A percentile compares a stretch with the other conserved stretches of the same genome.
Conservation (phyloP, 2,888 invertebrate species). For the Hemicrepidius hirtus region DNA sequence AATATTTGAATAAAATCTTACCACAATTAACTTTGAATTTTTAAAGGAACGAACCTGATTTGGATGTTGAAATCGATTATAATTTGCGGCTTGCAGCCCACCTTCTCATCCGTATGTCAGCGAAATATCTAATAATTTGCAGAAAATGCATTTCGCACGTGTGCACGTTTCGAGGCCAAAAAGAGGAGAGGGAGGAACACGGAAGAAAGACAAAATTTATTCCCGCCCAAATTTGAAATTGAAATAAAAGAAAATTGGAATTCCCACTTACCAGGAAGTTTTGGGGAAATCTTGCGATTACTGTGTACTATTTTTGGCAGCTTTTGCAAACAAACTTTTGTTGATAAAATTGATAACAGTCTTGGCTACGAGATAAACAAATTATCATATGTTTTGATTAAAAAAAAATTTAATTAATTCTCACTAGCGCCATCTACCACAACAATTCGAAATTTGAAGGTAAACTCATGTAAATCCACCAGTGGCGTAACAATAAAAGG, state of each 20-base stretch:
- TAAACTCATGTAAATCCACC: neutral
- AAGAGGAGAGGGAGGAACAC: conserved; percentile 41
- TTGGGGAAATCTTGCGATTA: conserved; percentile 4
- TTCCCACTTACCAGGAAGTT: conserved; percentile 33
- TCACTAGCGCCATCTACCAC: neutral
- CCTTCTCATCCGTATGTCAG: conserved; percentile 56
- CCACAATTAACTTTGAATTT: conserved; percentile 57
- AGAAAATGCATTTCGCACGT: conserved; percentile 58
- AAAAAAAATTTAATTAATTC: conserved; percentile 19
- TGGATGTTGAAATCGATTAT: conserved; percentile 1
- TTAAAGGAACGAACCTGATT: neutral
- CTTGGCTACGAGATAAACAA: conserved; percentile 57
- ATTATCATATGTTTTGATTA: conserved; percentile 47
- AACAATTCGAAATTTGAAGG: no score
- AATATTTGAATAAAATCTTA: conserved; percentile 44
- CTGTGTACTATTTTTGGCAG: conserved; percentile 18
- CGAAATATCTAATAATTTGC: conserved; percentile 61
- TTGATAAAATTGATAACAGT: conserved; percentile 49
- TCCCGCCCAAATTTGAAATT: conserved; percentile 39
- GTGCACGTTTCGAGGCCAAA: conserved; percentile 36
- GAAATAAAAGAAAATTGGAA: neutral
- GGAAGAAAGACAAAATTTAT: conserved; percentile 16
- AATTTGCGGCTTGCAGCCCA: conserved; percentile 14
- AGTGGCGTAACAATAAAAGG: no score
- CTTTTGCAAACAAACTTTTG: conserved; percentile 35